A percentile compares a stretch with the other conserved stretches of the same genome.
These are phyloP conservation scores for Drosophila ustulata DNA, from an alignment of 2,888 invertebrate species.

Conservation along the genomic window DNA sequence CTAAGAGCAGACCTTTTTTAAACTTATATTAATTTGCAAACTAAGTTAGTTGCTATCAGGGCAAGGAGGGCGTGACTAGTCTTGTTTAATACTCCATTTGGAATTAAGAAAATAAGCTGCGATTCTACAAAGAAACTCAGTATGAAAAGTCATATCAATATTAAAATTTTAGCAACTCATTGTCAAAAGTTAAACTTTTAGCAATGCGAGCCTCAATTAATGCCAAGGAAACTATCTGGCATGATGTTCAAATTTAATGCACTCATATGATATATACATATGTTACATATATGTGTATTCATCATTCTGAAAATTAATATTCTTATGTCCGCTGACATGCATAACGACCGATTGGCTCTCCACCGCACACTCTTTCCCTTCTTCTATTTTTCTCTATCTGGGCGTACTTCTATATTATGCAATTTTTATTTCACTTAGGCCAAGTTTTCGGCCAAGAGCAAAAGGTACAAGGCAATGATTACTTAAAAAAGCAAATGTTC, in stretches of 20 bases:
- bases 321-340: slow-evolving; percentile 43
- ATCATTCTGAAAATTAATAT: slow-evolving; percentile 41
- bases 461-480: slow-evolving; percentile 29
- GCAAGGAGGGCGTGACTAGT: neutral
- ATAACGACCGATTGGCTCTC: slow-evolving; percentile 37
- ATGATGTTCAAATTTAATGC: neutral
- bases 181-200: too few relatives aligned
- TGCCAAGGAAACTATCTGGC: neutral
- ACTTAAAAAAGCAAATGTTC: slow-evolving; percentile 20
- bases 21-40: slow-evolving; percentile 5
- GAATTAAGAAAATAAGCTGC: too few relatives aligned
- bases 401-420: slow-evolving; percentile 24
- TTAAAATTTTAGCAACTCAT: too few relatives aligned
- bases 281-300: neutral
- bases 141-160: too few relatives aligned
- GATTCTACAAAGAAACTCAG: too few relatives aligned
- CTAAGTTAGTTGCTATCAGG: neutral
- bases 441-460: slow-evolving; percentile 8
- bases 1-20: slow-evolving; percentile 2
- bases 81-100: too few relatives aligned
- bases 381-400: neutral
- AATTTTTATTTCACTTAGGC: slow-evolving; percentile 17
- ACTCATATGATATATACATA: neutral
- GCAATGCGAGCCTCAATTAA: neutral
- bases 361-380: neutral